phyloP scores from a whole-genome alignment of 2,113 vertebrate species.

The Grus americana region DNA sequence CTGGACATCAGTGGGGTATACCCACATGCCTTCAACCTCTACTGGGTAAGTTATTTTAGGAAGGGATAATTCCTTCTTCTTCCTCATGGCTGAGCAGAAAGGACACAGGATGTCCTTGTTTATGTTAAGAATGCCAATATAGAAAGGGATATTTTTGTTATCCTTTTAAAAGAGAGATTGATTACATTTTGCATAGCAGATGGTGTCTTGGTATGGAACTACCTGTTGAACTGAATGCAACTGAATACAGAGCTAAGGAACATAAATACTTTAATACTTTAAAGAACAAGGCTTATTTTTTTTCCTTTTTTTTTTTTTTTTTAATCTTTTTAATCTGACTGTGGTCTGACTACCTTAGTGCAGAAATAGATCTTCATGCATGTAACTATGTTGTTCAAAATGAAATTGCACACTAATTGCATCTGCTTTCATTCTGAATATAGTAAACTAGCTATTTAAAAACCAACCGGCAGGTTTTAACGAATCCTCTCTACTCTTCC shows the following conservation, averaged over 20 bases:
- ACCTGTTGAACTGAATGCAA: constrained; percentile 25
- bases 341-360: background rate
- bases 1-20: background rate
- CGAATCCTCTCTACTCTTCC: background rate
- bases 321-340: background rate
- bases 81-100: constrained; percentile 16
- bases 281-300: background rate
- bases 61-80: background rate
- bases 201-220: constrained; percentile 48
- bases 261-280: constrained; percentile 24
- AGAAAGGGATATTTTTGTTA: background rate
- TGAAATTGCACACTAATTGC: background rate
- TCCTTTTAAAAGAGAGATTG: constrained; percentile 22
- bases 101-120: background rate
- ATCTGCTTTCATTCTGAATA: background rate
- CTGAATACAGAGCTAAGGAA: background rate
- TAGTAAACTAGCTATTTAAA: constrained; percentile 10
- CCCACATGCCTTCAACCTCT: background rate
- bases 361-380: background rate
- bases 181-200: constrained; percentile 46
- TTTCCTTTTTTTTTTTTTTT: background rate
- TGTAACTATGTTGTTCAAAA: background rate
- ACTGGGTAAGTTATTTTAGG: background rate
- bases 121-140: background rate
- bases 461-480: background rate